Conservation (phyloP, 2,113 vertebrate genomes). For the Takifugu bimaculatus region DNA sequence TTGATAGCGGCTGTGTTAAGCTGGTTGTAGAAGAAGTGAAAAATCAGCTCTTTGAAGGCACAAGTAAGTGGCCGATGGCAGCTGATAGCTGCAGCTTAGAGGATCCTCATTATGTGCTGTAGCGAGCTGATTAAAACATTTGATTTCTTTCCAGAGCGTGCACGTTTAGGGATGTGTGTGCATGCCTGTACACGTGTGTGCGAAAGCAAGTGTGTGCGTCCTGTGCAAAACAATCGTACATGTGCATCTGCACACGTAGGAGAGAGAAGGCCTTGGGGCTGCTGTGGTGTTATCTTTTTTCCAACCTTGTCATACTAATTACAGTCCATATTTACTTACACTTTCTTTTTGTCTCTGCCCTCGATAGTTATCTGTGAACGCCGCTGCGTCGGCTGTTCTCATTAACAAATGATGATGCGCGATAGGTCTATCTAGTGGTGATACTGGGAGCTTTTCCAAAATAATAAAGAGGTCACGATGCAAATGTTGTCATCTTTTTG, state of each 20-base stretch:
- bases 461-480: conserved; percentile 66
- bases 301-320: conserved; percentile 77
- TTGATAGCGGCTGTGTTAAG: conserved; percentile 48
- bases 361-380: conserved; percentile 71
- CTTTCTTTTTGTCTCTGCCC: conserved; percentile 69
- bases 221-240: conserved; percentile 23
- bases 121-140: conserved; percentile 79
- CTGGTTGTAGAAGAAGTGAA: conserved; percentile 60
- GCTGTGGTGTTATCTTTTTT: conserved; percentile 69
- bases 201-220: conserved; percentile 19
- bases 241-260: conserved; percentile 17
- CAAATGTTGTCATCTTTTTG: conserved; percentile 62
- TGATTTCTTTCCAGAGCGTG: conserved; percentile 60
- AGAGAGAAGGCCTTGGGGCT: conserved; percentile 57
- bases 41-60: conserved; percentile 74
- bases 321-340: conserved; percentile 76
- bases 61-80: conserved; percentile 73
- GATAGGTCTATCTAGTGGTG: conserved; percentile 67
- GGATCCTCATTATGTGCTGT: conserved; percentile 74
- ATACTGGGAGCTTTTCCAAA: conserved; percentile 54
- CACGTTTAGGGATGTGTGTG: conserved; percentile 10
- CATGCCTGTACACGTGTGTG: conserved; percentile 23
- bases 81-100: conserved; percentile 73
- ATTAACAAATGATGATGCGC: conserved; percentile 72
- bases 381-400: conserved; percentile 62